phyloP scores from a whole-genome alignment of 2,113 vertebrate species.

The Parotia lawesii region DNA sequence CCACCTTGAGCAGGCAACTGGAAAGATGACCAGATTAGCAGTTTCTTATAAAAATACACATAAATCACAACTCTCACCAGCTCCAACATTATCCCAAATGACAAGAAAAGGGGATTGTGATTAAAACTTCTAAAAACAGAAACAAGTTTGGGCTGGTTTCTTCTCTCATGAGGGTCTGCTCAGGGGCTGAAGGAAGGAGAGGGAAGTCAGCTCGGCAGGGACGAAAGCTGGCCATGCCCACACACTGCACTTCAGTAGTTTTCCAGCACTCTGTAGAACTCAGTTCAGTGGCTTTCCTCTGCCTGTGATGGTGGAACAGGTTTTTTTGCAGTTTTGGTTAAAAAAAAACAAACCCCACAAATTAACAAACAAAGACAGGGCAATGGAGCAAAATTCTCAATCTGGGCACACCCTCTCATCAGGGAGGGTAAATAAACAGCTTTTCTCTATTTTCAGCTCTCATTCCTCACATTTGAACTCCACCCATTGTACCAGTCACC shows the following conservation, averaged over 20 bases:
- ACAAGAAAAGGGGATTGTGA: neutral
- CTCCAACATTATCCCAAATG: neutral
- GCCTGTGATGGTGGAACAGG: neutral
- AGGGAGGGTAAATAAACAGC: neutral
- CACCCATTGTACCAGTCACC: conserved; percentile 33
- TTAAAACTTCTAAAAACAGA: neutral
- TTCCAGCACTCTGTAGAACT: neutral
- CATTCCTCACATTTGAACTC: conserved; percentile 14
- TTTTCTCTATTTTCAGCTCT: conserved; percentile 10
- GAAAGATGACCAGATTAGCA: neutral
- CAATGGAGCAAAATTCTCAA: neutral
- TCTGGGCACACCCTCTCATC: neutral
- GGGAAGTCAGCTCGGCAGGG: fast-evolving
- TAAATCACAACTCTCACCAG: neutral
- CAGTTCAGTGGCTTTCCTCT: neutral
- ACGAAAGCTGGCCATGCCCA: fast-evolving
- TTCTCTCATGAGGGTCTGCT: neutral
- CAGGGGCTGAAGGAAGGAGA: neutral
- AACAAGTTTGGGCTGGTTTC: neutral
- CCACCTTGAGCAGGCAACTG: neutral
- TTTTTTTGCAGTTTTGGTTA: neutral
- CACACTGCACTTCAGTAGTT: neutral
- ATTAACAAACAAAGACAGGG: neutral
- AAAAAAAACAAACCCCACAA: neutral
- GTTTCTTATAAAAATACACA: neutral